phyloP scores from a whole-genome alignment of 2,888 invertebrate species.

The Achlya flavicornis region DNA sequence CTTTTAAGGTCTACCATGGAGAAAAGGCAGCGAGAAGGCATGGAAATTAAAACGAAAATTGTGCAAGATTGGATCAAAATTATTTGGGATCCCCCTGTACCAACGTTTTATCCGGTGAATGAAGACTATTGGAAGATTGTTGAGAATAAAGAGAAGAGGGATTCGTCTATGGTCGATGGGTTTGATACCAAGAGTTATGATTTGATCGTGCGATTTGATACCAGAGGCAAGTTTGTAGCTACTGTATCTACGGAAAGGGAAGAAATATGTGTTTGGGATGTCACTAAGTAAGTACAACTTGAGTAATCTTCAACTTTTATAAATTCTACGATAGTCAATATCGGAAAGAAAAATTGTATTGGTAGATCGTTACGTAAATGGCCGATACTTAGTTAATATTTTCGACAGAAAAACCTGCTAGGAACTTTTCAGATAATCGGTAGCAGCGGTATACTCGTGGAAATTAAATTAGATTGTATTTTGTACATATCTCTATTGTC shows the following conservation, averaged over 20 bases:
- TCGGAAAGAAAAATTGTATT: too few relatives aligned
- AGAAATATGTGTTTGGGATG: slow-evolving; percentile 93
- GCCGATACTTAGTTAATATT: too few relatives aligned
- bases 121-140: slow-evolving; percentile 68
- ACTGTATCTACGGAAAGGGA: slow-evolving; percentile 89
- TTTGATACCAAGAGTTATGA: slow-evolving; percentile 82
- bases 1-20: slow-evolving; percentile 78
- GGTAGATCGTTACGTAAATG: too few relatives aligned
- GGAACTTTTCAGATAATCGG: too few relatives aligned
- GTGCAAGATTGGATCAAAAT: slow-evolving; percentile 75
- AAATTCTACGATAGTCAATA: not conserved
- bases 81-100: slow-evolving; percentile 82
- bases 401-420: too few relatives aligned
- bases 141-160: slow-evolving; percentile 61
- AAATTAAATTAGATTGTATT: too few relatives aligned
- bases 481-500: too few relatives aligned
- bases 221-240: slow-evolving; percentile 88
- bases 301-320: too few relatives aligned
- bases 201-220: slow-evolving; percentile 85
- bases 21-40: slow-evolving; percentile 62
- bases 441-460: too few relatives aligned
- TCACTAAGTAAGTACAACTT: slow-evolving; percentile 69
- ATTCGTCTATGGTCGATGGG: slow-evolving; percentile 64
- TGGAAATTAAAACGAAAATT: slow-evolving; percentile 61
- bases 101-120: slow-evolving; percentile 85